Evolutionary conservation across 1,140 invertebrate genomes (phyloP).

Genomic region (Samia ricini): DNA sequence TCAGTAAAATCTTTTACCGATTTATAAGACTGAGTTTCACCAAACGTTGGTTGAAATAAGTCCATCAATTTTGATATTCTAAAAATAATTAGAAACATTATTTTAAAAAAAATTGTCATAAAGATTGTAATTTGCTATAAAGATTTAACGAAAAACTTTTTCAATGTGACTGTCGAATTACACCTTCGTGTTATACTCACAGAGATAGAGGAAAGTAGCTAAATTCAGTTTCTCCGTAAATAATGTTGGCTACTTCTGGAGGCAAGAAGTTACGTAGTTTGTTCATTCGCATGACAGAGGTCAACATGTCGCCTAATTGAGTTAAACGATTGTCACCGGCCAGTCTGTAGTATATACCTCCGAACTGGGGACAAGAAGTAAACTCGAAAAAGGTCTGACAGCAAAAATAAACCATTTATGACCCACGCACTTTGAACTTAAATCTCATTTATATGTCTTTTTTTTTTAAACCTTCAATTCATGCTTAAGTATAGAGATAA

Average conservation of each 20-base stretch:
- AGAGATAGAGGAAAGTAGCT: slow-evolving; percentile 60
- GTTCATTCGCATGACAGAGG: slow-evolving; percentile 70
- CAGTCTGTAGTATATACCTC: slow-evolving; percentile 64
- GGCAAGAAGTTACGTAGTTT: slow-evolving; percentile 73
- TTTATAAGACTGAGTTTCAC: slow-evolving; percentile 56
- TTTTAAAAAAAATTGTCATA: too few relatives aligned
- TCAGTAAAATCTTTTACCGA: slow-evolving; percentile 46
- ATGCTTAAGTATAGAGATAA: too few relatives aligned
- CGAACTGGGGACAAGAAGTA: slow-evolving; percentile 35
- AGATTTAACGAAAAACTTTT: neutral
- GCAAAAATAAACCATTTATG: too few relatives aligned
- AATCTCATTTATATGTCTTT: too few relatives aligned
- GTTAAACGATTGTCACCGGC: slow-evolving; percentile 49
- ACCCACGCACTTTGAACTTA: too few relatives aligned
- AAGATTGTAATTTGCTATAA: too few relatives aligned
- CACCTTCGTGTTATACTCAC: slow-evolving; percentile 39
- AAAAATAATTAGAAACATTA: slow-evolving; percentile 25
- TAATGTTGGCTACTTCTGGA: slow-evolving; percentile 51
- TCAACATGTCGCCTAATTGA: slow-evolving; percentile 50
- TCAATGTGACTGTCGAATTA: neutral
- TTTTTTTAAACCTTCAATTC: too few relatives aligned
- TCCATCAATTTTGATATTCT: slow-evolving; percentile 58
- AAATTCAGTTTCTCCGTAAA: slow-evolving; percentile 42
- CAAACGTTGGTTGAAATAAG: slow-evolving; percentile 58
- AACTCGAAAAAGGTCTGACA: neutral